phyloP scores from a whole-genome alignment of 2,797 vertebrate genomes.

The Lemur catta region DNA sequence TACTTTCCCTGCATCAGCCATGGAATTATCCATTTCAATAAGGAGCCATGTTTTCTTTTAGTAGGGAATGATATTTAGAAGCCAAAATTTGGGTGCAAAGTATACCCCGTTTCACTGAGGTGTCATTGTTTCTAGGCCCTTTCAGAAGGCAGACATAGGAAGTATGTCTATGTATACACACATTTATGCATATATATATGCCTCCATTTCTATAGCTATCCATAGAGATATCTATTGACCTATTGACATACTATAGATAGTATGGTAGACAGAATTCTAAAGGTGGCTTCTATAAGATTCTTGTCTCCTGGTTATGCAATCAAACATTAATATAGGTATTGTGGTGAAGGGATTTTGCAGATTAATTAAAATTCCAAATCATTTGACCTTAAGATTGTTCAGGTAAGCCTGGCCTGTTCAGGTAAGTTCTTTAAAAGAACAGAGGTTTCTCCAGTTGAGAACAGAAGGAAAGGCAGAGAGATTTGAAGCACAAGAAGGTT shows the following conservation, averaged over 20 bases:
- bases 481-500: neutral
- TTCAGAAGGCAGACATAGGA: neutral
- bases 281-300: neutral
- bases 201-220: neutral
- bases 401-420: neutral
- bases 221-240: neutral
- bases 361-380: neutral
- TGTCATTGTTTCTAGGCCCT: neutral
- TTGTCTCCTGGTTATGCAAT: neutral
- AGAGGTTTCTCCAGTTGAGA: neutral
- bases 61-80: neutral
- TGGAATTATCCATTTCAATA: neutral
- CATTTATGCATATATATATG: neutral
- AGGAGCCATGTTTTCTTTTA: neutral
- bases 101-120: neutral
- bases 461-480: neutral
- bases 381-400: neutral
- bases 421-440: neutral
- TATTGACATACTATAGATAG: neutral
- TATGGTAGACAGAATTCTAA: neutral
- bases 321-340: neutral
- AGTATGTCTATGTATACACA: neutral
- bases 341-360: neutral
- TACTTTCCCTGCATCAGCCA: neutral
- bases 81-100: neutral